Percentiles rank a stretch among this genome's conserved stretches.
phyloP scores from a whole-genome alignment of 2,797 vertebrate species.

The Sylvilagus floridanus region DNA sequence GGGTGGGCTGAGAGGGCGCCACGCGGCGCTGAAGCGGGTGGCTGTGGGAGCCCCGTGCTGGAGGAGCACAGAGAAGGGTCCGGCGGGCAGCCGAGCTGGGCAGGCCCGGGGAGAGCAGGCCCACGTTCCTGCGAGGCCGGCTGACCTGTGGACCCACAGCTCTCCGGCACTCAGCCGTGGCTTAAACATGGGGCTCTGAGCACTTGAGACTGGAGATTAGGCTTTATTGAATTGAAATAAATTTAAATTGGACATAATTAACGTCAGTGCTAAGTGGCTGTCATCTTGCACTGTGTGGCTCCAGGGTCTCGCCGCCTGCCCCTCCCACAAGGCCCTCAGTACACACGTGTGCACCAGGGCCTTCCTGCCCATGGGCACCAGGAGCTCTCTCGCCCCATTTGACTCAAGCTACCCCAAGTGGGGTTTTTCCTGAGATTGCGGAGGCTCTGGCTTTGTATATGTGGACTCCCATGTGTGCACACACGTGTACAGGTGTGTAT shows the following conservation, averaged over 20 bases:
- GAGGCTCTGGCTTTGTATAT: fast-evolving
- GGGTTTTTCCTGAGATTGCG: neutral
- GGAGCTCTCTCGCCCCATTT: neutral
- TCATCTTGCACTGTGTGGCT: fast-evolving
- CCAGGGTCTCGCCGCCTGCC: fast-evolving
- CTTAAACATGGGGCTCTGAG: neutral
- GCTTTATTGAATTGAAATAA: neutral
- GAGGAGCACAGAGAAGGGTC: neutral
- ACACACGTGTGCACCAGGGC: no score
- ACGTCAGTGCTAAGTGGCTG: neutral
- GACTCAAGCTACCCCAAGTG: neutral
- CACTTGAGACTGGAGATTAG: neutral
- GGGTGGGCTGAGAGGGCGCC: fast-evolving
- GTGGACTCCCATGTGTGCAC: no score
- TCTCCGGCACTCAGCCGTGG: neutral
- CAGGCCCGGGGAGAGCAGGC: neutral
- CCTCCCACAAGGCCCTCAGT: no score
- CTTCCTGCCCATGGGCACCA: neutral
- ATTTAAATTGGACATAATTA: neutral
- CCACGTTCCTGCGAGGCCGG: neutral
- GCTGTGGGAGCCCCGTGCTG: fast-evolving
- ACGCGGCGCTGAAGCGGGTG: neutral
- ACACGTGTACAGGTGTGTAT: neutral
- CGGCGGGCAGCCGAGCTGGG: fast-evolving
- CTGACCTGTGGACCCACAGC: no score